Base-by-base conservation (phyloP, 2,888 invertebrate species). In the Hyppa rectilinea region DNA sequence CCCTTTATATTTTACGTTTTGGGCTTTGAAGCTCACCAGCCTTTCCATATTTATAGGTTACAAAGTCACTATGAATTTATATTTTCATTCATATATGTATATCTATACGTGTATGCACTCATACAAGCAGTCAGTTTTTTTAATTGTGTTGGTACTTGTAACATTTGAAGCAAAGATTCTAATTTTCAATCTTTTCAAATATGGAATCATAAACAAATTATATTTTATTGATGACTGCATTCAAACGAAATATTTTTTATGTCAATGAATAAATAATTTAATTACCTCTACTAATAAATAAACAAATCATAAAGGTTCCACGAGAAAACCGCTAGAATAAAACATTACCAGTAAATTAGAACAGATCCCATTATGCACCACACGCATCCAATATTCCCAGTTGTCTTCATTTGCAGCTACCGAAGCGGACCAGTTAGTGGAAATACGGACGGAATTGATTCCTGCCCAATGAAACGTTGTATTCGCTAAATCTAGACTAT, bases 11-110 rank as follows among this genome's bases (percentile, higher is more conserved):
- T 77, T 71, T 49, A 61, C 47, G 56, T 47, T 80, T n/a, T 31
- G 26, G 45, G 31, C 65, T 70, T 70, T n/a, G n/a, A 71, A 40
- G 56, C 40, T 75, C 34, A 49, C 49, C 26, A 45, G 61, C 43
- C 31, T 49, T 71, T 78, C 38, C 29, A 78, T 78, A 78, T 78
- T 71, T 78, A 71, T 58, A 62, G 50, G 71, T 23, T 38, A 10
- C 14, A 50, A 26, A 58, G 45, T 58, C 38, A 29, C n/a, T 47
- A 43, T 36, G 23, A 31, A 43, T 34, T 49, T 49, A 45, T 60
- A 61, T 45, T 76, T 63, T 10, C 26, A 59, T 45, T 31, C 38
- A 58, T 76, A 52, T 64, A 47, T 53, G 40, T 71, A n/a, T 29
- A n/a, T n/a, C n/a, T n/a, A n/a, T n/a, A n/a, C n/a, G 29, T 2